phyloP scores from a whole-genome alignment of 2,888 invertebrate genomes.

The Corbicula japonica region DNA sequence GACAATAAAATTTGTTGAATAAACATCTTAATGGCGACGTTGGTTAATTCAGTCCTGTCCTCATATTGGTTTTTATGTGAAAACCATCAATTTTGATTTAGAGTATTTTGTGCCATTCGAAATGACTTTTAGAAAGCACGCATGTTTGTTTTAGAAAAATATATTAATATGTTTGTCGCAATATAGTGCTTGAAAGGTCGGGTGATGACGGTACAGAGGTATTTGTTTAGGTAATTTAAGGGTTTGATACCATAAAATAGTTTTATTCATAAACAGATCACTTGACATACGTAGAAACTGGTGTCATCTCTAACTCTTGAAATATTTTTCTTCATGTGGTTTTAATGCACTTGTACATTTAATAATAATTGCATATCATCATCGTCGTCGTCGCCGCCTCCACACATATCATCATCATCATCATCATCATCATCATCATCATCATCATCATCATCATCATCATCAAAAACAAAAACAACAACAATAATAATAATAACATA shows the following conservation, averaged over 20 bases:
- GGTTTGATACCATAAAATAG: slow-evolving; percentile 26
- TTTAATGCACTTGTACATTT: too few species aligned
- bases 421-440: slow-evolving; percentile 56
- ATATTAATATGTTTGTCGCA: slow-evolving; percentile 56
- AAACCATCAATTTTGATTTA: slow-evolving; percentile 42
- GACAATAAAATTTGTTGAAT: slow-evolving; percentile 64
- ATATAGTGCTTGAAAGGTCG: slow-evolving; percentile 22
- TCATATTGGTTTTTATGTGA: slow-evolving; percentile 37
- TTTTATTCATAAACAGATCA: slow-evolving; percentile 12
- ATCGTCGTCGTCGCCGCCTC: too few species aligned
- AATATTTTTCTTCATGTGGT: too few species aligned
- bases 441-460: slow-evolving; percentile 57
- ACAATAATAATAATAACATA: neutral
- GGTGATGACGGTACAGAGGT: slow-evolving; percentile 14
- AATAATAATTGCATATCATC: too few species aligned
- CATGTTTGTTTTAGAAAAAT: slow-evolving; percentile 48
- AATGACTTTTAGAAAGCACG: slow-evolving; percentile 26
- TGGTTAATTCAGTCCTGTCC: slow-evolving; percentile 9
- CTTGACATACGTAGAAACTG: too few species aligned
- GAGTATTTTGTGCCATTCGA: slow-evolving; percentile 30
- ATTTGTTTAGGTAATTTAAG: slow-evolving; percentile 34
- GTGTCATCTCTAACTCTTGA: too few species aligned
- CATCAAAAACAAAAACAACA: slow-evolving; percentile 24
- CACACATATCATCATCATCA: slow-evolving; percentile 51
- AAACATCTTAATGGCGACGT: slow-evolving; percentile 63